Evolutionary conservation across 1,140 invertebrate genomes (phyloP).

Genomic region (Drosophila suzukii): DNA sequence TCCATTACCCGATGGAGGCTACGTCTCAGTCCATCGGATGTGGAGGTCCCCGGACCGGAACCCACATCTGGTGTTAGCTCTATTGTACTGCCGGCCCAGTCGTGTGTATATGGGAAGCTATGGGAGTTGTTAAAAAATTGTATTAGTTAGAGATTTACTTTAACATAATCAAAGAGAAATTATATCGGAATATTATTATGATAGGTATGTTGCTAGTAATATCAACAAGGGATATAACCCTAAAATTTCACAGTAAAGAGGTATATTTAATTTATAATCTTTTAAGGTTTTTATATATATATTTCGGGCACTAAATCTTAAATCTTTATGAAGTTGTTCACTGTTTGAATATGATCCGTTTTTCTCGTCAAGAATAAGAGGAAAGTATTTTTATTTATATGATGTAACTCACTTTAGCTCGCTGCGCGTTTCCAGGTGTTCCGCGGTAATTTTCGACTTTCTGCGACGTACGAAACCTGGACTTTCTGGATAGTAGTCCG

Average conservation of each 20-base stretch:
- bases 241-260: no score
- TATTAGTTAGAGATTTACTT: no score
- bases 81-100: constrained; percentile 81
- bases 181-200: no score
- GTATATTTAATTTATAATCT: no score
- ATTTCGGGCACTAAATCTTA: no score
- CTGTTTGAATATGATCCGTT: no score
- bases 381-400: background rate
- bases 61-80: constrained; percentile 62
- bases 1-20: constrained; percentile 76
- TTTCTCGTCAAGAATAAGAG: no score
- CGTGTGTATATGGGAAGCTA: constrained; percentile 70
- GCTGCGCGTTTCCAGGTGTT: constrained; percentile 72
- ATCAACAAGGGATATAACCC: no score
- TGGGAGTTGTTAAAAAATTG: background rate
- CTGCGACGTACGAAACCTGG: constrained; percentile 60
- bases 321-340: no score
- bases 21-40: constrained; percentile 45
- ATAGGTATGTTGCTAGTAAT: no score
- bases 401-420: constrained; percentile 72
- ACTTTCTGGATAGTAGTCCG: constrained; percentile 78
- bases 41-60: constrained; percentile 2
- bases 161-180: background rate
- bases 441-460: constrained; percentile 44
- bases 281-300: no score